Evolutionary conservation across 2,888 invertebrate species (phyloP).

Genomic region (Odontocerum albicorne): DNA sequence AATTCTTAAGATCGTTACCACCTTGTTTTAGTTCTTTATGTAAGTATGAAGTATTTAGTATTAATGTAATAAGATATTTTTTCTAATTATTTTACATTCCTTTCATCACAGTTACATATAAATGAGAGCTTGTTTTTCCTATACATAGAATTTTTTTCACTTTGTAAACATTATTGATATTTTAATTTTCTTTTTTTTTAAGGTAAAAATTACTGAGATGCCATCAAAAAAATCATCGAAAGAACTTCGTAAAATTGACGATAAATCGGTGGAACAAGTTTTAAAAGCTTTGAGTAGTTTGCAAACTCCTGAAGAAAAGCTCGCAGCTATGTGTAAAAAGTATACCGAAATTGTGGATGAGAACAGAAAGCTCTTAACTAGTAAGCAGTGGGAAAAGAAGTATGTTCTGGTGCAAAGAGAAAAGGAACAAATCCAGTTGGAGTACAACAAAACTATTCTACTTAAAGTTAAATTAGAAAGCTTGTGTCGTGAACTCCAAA

Average conservation of each 20-base stretch:
- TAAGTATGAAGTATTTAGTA: too few species aligned
- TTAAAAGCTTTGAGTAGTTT: slow-evolving; percentile 61
- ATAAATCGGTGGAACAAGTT: slow-evolving; percentile 66
- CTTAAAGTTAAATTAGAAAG: slow-evolving; percentile 84
- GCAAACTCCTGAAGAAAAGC: slow-evolving; percentile 67
- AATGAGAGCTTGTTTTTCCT: neutral
- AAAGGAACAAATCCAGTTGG: slow-evolving; percentile 79
- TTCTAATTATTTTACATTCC: too few species aligned
- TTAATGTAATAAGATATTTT: too few species aligned
- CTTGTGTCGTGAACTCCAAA: slow-evolving; percentile 89
- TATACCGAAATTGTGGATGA: slow-evolving; percentile 78
- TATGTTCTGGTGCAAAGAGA: slow-evolving; percentile 66
- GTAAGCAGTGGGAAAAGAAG: slow-evolving; percentile 64
- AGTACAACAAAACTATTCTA: slow-evolving; percentile 80
- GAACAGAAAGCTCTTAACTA: slow-evolving; percentile 59
- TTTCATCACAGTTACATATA: too few species aligned
- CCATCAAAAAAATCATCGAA: slow-evolving; percentile 25
- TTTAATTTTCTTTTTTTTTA: slow-evolving; percentile 4
- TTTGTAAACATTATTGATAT: neutral
- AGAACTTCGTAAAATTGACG: slow-evolving; percentile 52
- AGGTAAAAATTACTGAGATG: slow-evolving; percentile 25
- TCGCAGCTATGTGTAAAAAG: slow-evolving; percentile 70
- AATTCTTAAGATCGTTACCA: too few species aligned
- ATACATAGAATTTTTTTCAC: too few species aligned
- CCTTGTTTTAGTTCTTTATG: too few species aligned